Evolutionary conservation across 2,888 invertebrate genomes (phyloP), one percentile per base, ranked within the genome.

Genomic region (Lasioglossum morio): DNA sequence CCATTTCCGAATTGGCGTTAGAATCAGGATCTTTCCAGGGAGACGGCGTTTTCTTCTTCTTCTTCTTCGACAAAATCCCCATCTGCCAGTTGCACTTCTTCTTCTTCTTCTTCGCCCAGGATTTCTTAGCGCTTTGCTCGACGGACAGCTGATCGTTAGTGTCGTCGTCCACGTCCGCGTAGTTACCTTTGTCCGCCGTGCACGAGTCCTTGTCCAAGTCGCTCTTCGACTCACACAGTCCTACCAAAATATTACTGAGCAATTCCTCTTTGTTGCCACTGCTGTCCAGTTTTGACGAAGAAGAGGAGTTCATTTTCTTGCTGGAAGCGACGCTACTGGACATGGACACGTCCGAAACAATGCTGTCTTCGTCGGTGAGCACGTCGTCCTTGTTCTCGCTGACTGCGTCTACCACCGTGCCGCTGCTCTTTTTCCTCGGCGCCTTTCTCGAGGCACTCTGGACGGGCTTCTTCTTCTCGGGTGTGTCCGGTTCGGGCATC

Each of bases 11-110:
- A 43, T 27, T 69, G 10, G 16, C 34, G 8, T 72, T 79, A 14
- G 10, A 12, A 10, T 83, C 83, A 8, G 46, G 16, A 8, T 27
- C 14, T 30, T 83, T 87, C 1, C 63, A 23, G 53, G 79, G 60
- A 4, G 23, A 14, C 10, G 77, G 37, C 1, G 75, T 78, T 34
- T 87, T 90, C 53, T 87, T 92, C 63, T 77, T 93, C 77, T 91
- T 94, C 37, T 92, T 93, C 73, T 91, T 94, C 7, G 91, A 89
- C 1, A 94, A 48, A 75, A 88, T 91, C n/a, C 92, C 95, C 91
- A 93, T 90, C 74, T 92, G 92, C 94, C 94, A 94, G 34, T 82
- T 92, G 5, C 79, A 87, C 34, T 90, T 92, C 53, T 94, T 95
- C 82, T 94, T 95, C 77, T 94, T 95, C 77, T 84, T 88, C 48